Evolutionary conservation across 2,888 invertebrate species (phyloP), one percentile per base, ranked within the genome.

Genomic region (Drosophila kuntzei): DNA sequence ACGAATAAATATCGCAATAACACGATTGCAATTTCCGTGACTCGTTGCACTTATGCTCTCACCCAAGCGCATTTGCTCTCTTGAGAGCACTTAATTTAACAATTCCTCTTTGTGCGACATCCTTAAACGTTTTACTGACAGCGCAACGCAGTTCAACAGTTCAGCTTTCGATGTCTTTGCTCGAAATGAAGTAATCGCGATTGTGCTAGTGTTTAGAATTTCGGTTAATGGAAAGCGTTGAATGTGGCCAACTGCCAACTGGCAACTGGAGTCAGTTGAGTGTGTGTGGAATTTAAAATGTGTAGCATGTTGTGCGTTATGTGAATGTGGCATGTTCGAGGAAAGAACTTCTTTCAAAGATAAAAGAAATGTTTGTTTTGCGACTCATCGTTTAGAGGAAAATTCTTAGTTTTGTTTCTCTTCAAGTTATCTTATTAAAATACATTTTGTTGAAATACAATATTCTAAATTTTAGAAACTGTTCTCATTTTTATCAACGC

Each of bases 61-160:
- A 20, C 32, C 22, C 34, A 53, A 20, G 22, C 41, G 41, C 44
- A 46, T 44, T 69, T 41, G 25, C 37, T 49, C 70, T 36, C 29
- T 16, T n/a, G 70, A 62, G 71, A 51, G 66, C 76, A 74, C 76
- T 76, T 71, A 43, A 71, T 71, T 62, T 67, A 60, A 49, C 67
- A 67, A 71, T 67, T 76, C 62, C 20, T 41, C 46, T 66, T 75
- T 71, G 54, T 34, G 57, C 36, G 34, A 32, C 58, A 61, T 67
- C 39, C 67, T 60, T 60, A 64, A 75, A 47, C 62, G 71, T 27
- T 71, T 50, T 53, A 47, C 67, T 43, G 37, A 44, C 69, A 62
- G 18, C 53, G 27, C 39, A 18, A 27, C 44, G 8, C 22, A 44
- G 8, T 22, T 7, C 14, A 25, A 7, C 41, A 44, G 11, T 25